phyloP scores from a whole-genome alignment of 2,888 invertebrate species.

The Lasius fuliginosus region DNA sequence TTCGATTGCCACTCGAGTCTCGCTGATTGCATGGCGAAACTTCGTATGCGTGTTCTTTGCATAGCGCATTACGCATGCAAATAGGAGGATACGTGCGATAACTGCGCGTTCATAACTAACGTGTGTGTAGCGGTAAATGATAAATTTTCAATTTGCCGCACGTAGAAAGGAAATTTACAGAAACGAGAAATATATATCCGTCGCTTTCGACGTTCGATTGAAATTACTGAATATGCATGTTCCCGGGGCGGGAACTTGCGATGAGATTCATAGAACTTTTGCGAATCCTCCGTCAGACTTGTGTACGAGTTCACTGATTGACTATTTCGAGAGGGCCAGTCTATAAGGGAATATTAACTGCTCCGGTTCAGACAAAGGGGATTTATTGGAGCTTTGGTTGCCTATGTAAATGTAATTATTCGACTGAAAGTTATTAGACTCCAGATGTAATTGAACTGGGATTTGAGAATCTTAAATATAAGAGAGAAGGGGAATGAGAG shows the following conservation, averaged over 20 bases:
- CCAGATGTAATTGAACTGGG: slow-evolving; percentile 72
- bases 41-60: neutral
- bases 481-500: neutral
- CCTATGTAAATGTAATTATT: slow-evolving; percentile 68
- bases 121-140: neutral
- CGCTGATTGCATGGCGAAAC: slow-evolving; percentile 11
- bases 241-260: neutral
- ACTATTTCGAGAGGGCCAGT: slow-evolving; percentile 11
- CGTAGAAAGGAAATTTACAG: neutral
- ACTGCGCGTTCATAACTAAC: neutral
- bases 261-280: slow-evolving; percentile 20
- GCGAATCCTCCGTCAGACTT: neutral
- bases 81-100: neutral
- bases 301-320: neutral
- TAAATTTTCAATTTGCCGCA: neutral
- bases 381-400: slow-evolving; percentile 42
- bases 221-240: slow-evolving; percentile 32
- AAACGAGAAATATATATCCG: neutral
- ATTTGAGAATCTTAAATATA: slow-evolving; percentile 63
- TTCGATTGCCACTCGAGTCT: slow-evolving; percentile 49
- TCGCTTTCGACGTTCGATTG: neutral
- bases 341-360: neutral
- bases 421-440: slow-evolving; percentile 63
- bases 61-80: neutral
- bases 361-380: slow-evolving; percentile 7